Percentiles rank a stretch among this genome's conserved stretches.
Conservation (phyloP, 2,888 invertebrate species). For the Ormyrus pomaceus region DNA sequence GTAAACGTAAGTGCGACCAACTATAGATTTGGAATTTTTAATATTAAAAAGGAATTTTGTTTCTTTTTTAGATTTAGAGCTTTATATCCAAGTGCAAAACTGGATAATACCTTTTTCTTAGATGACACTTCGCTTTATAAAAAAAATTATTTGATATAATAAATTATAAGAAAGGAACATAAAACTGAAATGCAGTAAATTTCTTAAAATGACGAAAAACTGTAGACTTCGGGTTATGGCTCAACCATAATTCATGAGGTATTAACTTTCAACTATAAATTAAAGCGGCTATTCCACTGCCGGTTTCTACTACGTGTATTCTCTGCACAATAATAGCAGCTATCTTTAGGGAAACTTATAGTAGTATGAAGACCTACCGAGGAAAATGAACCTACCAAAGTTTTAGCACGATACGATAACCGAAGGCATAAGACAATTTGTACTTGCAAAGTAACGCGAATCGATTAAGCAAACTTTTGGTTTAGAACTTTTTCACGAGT, state of each 20-base stretch:
- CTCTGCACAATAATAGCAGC: constrained; percentile 48
- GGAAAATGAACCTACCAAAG: constrained; percentile 44
- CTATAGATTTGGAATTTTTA: no score
- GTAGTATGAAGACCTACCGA: constrained; percentile 38
- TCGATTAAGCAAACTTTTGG: constrained; percentile 22
- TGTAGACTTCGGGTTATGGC: constrained; percentile 45
- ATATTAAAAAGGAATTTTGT: no score
- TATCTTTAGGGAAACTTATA: constrained; percentile 46
- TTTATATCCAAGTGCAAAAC: no score
- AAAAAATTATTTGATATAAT: constrained; percentile 20
- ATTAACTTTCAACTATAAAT: constrained; percentile 58
- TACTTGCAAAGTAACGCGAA: constrained; percentile 23
- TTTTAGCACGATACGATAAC: constrained; percentile 38
- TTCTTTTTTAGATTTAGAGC: no score
- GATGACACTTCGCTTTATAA: no score
- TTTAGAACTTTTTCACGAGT: no score
- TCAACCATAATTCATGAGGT: constrained; percentile 50
- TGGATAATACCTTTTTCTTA: no score
- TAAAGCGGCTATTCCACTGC: constrained; percentile 49
- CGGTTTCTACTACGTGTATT: constrained; percentile 25
- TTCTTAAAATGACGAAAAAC: constrained; percentile 52
- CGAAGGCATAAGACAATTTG: constrained; percentile 12
- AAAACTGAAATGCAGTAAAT: constrained; percentile 42
- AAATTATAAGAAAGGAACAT: constrained; percentile 18
- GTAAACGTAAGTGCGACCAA: no score